Evolutionary conservation across 2,888 invertebrate species (phyloP), one percentile per base, ranked within the genome.

Genomic region (Morinoia aosen): DNA sequence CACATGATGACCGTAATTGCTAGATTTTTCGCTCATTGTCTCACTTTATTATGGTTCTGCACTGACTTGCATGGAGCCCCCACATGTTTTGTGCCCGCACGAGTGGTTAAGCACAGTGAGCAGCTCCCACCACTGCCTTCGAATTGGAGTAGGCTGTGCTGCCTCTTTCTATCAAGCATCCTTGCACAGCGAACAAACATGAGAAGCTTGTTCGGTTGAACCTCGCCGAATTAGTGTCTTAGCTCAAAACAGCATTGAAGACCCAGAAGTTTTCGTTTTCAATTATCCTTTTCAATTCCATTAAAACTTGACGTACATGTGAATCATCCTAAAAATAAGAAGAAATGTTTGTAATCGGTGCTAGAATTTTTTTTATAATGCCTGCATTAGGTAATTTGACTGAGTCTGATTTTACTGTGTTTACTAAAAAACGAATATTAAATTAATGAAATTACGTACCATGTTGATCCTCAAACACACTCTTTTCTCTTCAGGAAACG

Each of bases 401-500:
- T 76, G 25, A 4, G 48, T 48, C 5, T 33, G 25, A 33, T 10
- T 25, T 76, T 16, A 61, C 61, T 61, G 25, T 16, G 16, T 76
- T 76, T 16, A 33, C 25, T 33, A 10, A 76, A 76, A 33, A 33
- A 25, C 33, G 76, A 76, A 61, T 61, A 61, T 8, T 76, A 76
- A 76, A 76, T 76, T 33, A 19, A 10, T 33, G 76, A 76, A 76
- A 76, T 33, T 3, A 76, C 33, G 25, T 19, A 61, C 14, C 19
- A 61, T 61, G 19, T 61, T 61, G 19, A 19, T 61, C 14, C 61
- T 61, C 8, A 5, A 61, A 61, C 61, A 61, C 14, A 61, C 19
- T 61, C 12, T 16, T 25, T 39, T 90, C 40, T 90, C 90, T 95
- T 90, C 90, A 95, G 95, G 91, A 95, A 48, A 91, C 91, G 12